Base-by-base conservation (phyloP, 2,113 vertebrate species). In the Pica pica region DNA sequence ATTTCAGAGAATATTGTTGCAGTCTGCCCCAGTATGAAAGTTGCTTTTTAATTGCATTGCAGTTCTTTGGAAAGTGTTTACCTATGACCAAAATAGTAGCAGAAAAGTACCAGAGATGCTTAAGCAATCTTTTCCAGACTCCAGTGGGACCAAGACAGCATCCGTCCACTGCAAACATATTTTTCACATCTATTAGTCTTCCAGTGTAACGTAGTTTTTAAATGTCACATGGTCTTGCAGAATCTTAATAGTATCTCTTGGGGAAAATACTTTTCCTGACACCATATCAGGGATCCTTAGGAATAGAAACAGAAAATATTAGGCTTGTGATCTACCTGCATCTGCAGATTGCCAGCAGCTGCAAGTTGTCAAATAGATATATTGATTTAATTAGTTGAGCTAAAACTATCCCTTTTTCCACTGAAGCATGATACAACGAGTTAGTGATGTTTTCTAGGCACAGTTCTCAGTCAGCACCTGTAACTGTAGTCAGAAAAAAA, bases 341-440 rank as follows among this genome's bases (percentile, higher is more conserved):
- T 27, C 87, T 95, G 77, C 83, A 79, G 88, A 68, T 91, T 90
- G 76, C 87, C 90, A 91, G 92, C 57, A 42, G 91, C 94, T 97
- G 95, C 87, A 95, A 93, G 95, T 95, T 97, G 65, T 96, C 90
- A 95, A 71, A 93, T 89, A 97, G 96, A 97, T 98, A 47, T 83
- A 98, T 97, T 96, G 97, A 97, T 97, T 97, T 98, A 97, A 98
- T 98, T 98, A 98, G 97, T 86, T 47, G 50, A 59, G 85, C 82
- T 90, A 90, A 90, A 97, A 90, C 24, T 83, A 91, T 94, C 21
- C n/a, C 57, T 89, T 96, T 92, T 95, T 92, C 88, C 59, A 16
- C 10, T 93, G 93, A 76, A 84, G 84, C 68, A 27, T 60, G 56
- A 52, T 90, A 37, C 46, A 59, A 22, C 0, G 31, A 87, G 56